A percentile compares a stretch with the other conserved stretches of the same genome.
Conservation (phyloP, 2,113 vertebrate genomes). For the Rhipidura dahli region DNA sequence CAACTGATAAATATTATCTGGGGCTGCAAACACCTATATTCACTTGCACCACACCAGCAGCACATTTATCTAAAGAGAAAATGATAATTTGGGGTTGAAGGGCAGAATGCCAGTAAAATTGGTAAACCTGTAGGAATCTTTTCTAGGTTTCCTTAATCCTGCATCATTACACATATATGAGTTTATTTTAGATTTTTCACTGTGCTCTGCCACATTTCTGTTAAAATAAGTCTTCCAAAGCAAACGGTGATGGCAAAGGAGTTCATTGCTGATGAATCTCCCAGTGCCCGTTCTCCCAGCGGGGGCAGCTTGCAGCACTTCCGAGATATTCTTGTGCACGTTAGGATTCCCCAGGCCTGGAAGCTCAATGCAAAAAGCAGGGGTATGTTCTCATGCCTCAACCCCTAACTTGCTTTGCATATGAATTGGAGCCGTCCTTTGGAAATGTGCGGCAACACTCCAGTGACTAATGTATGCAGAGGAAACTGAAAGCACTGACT, state of each 20-base stretch:
- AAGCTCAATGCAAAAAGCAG: not conserved
- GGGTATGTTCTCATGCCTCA: slow-evolving; percentile 24
- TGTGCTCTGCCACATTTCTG: not conserved
- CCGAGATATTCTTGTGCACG: not conserved
- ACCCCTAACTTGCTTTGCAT: slow-evolving; percentile 4
- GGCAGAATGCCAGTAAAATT: not conserved
- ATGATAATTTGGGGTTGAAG: not conserved
- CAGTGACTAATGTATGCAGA: not conserved
- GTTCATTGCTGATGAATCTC: not conserved
- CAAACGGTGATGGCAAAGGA: not conserved
- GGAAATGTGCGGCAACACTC: slow-evolving; percentile 8
- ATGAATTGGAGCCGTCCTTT: not conserved
- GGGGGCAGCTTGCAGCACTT: not conserved
- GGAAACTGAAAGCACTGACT: slow-evolving; percentile 11
- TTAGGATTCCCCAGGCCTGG: slow-evolving; percentile 1
- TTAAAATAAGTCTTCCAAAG: not conserved
- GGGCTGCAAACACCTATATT: not conserved
- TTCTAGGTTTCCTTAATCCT: not conserved
- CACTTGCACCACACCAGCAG: not conserved
- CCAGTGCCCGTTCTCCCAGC: not conserved
- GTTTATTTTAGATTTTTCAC: not conserved
- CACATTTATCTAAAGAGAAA: not conserved
- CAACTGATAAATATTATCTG: not conserved
- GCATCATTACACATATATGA: not conserved
- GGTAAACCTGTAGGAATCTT: not conserved